Conservation (phyloP, 2,113 vertebrate species). For the Syngnathoides biaculeatus region DNA sequence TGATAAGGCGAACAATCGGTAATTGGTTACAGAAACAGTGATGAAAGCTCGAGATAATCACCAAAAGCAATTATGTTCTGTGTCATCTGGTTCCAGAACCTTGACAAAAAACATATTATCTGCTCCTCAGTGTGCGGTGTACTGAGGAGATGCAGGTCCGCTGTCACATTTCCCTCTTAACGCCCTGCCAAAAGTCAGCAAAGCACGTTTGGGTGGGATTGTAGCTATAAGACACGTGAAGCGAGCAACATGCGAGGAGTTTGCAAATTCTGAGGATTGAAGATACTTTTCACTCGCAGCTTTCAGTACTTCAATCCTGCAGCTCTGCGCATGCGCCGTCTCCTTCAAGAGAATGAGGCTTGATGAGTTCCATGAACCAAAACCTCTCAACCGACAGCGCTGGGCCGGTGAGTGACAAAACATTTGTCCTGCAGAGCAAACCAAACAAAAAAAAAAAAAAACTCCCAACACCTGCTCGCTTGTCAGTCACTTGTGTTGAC, state of each 20-base stretch:
- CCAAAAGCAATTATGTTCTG: conserved; percentile 24
- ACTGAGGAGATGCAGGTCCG: conserved; percentile 22
- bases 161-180: conserved; percentile 20
- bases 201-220: not conserved
- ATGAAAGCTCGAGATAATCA: conserved; percentile 34
- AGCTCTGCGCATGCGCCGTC: conserved; percentile 23
- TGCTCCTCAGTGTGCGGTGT: conserved; percentile 11
- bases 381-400: conserved; percentile 24
- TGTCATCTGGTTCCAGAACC: conserved; percentile 37
- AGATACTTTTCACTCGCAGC: conserved; percentile 4
- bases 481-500: conserved; percentile 48
- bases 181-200: conserved; percentile 20
- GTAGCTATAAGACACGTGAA: conserved; percentile 13
- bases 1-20: conserved; percentile 35
- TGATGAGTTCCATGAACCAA: conserved; percentile 44
- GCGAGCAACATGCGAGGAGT: not conserved
- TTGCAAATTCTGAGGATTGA: conserved; percentile 4
- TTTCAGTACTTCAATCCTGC: conserved; percentile 7
- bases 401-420: conserved; percentile 21
- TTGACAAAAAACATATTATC: conserved; percentile 31
- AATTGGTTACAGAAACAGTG: conserved; percentile 38
- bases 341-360: conserved; percentile 46
- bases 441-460: conserved; percentile 40
- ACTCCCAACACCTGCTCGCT: conserved; percentile 44
- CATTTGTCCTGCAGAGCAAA: conserved; percentile 33